A percentile compares a stretch with the other conserved stretches of the same genome.
Evolutionary conservation across 2,797 vertebrate genomes (phyloP).

Genomic region (Oreochromis mossambicus): DNA sequence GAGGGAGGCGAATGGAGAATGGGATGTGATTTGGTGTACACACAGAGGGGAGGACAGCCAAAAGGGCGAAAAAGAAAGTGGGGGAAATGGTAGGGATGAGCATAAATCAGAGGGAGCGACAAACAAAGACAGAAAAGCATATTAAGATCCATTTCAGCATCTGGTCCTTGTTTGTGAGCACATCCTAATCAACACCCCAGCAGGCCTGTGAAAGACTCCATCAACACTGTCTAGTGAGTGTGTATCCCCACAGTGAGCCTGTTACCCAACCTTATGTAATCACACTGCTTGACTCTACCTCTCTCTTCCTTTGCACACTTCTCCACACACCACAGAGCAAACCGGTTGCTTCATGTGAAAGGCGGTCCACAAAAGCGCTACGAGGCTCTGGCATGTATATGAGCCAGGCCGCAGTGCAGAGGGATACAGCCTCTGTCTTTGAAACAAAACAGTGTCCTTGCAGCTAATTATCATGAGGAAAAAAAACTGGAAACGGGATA

Average conservation of each 20-base stretch:
- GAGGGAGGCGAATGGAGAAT: neutral
- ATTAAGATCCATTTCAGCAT: constrained; percentile 57
- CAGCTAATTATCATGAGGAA: constrained; percentile 28
- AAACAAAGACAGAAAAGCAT: constrained; percentile 22
- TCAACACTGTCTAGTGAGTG: constrained; percentile 62
- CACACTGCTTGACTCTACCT: constrained; percentile 23
- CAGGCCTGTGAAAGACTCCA: constrained; percentile 71
- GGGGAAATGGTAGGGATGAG: neutral
- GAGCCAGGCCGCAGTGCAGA: constrained; percentile 44
- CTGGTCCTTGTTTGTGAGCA: constrained; percentile 51
- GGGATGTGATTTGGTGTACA: constrained; percentile 1
- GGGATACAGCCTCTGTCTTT: constrained; percentile 29
- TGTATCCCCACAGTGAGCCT: constrained; percentile 51
- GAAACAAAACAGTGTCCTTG: constrained; percentile 17
- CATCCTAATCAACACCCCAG: constrained; percentile 72
- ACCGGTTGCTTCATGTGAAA: constrained; percentile 24
- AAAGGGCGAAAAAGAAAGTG: neutral
- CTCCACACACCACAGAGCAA: constrained; percentile 2
- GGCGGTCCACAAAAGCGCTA: constrained; percentile 15
- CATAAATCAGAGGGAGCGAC: neutral
- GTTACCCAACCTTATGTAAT: constrained; percentile 65
- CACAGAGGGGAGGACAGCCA: neutral
- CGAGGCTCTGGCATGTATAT: constrained; percentile 29
- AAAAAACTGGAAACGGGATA: neutral
- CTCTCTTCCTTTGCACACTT: neutral